These are phyloP conservation scores for Rhegmatorhina hoffmannsi DNA, from an alignment of 2,113 vertebrate genomes.

Conservation along the genomic window DNA sequence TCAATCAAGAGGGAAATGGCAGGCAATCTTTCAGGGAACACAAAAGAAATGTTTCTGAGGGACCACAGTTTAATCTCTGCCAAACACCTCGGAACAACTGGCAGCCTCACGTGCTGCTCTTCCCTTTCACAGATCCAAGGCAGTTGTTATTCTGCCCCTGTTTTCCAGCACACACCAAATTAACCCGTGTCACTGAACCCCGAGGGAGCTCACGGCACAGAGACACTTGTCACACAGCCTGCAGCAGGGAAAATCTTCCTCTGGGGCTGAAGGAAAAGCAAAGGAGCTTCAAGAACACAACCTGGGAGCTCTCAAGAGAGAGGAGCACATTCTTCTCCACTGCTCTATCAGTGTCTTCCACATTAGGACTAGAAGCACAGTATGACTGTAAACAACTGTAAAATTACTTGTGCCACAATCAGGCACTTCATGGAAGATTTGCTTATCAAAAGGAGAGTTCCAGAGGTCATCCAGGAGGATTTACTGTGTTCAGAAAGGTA, in stretches of 20 bases:
- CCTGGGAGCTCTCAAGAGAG: background rate
- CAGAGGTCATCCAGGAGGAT: background rate
- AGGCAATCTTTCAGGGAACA: constrained; percentile 43
- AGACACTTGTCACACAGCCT: background rate
- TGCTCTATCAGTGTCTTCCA: background rate
- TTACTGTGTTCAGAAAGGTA: background rate
- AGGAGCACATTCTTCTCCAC: background rate
- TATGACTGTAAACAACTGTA: background rate
- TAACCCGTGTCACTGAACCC: background rate
- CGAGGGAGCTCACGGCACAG: background rate
- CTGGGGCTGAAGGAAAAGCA: background rate
- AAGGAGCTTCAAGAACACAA: background rate
- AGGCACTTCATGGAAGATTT: background rate
- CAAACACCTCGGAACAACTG: constrained; percentile 56
- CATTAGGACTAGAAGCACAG: background rate
- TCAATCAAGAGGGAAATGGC: constrained; percentile 58
- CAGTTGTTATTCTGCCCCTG: constrained; percentile 35
- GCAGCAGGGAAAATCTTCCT: background rate
- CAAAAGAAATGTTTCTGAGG: constrained; percentile 51
- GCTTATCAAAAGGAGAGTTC: background rate
- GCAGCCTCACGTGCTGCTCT: constrained; percentile 25
- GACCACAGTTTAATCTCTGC: constrained; percentile 54
- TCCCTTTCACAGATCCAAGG: constrained; percentile 28
- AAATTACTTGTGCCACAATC: background rate
- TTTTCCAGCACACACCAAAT: constrained; percentile 30